A percentile compares a stretch with the other conserved stretches of the same genome.
These are phyloP conservation scores for Rachycentron canadum DNA, from an alignment of 2,797 vertebrate species.

Conservation along the genomic window DNA sequence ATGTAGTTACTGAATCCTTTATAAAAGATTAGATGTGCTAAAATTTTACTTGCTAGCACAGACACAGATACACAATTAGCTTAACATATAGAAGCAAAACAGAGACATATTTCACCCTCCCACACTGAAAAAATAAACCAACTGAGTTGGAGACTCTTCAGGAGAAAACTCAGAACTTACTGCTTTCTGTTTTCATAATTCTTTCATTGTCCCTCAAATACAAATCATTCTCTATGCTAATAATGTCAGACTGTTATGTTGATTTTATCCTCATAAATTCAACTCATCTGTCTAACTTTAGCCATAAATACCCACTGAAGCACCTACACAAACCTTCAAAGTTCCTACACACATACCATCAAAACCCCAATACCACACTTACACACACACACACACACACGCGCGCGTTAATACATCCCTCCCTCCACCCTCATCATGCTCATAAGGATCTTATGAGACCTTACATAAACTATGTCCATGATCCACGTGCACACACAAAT, in stretches of 20 bases:
- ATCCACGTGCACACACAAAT: conserved; percentile 50
- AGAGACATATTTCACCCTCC: neutral
- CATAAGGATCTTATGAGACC: conserved; percentile 41
- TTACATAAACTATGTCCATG: conserved; percentile 56
- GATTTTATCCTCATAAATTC: conserved; percentile 46
- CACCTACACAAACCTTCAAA: conserved; percentile 66
- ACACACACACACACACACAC: conserved; percentile 24
- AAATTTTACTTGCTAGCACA: neutral
- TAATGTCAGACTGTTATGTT: conserved; percentile 21
- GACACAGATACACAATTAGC: neutral
- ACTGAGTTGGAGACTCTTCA: neutral
- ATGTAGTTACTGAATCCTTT: neutral
- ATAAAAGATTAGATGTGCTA: neutral
- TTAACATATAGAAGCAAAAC: neutral
- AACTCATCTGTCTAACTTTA: conserved; percentile 58
- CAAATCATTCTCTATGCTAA: conserved; percentile 32
- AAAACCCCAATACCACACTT: conserved; percentile 45
- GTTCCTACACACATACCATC: conserved; percentile 46
- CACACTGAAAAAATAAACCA: neutral
- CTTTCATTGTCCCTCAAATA: conserved; percentile 29
- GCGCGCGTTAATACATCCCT: conserved; percentile 33
- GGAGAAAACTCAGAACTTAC: neutral
- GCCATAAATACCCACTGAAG: conserved; percentile 62
- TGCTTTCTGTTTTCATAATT: conserved; percentile 13
- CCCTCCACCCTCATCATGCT: conserved; percentile 15